A percentile compares a stretch with the other conserved stretches of the same genome.
Evolutionary conservation across 1,140 invertebrate genomes (phyloP).

Genomic region (Riptortus pedestris): DNA sequence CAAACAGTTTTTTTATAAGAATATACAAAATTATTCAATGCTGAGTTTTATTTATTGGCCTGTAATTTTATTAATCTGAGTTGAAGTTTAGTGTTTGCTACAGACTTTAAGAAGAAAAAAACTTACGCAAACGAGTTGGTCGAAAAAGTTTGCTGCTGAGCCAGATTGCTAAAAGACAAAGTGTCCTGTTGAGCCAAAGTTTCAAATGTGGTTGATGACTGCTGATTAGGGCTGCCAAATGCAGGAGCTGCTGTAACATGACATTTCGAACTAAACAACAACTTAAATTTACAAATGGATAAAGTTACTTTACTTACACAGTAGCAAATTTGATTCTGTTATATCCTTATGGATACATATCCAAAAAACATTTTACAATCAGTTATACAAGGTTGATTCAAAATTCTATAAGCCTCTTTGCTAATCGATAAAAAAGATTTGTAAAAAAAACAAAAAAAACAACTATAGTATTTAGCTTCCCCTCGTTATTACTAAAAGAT

Average conservation of each 20-base stretch:
- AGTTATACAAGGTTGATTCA: not conserved
- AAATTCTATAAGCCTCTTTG: not conserved
- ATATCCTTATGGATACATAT: not conserved
- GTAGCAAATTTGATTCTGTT: not conserved
- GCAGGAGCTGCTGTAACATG: not conserved
- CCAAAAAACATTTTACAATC: not conserved
- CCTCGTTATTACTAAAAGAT: too few relatives aligned
- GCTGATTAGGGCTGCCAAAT: slow-evolving; percentile 31
- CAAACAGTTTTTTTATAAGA: too few relatives aligned
- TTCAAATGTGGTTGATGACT: slow-evolving; percentile 44
- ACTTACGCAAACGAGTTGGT: not conserved
- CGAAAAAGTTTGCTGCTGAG: slow-evolving; percentile 37
- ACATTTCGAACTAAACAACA: not conserved
- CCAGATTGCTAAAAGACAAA: slow-evolving; percentile 46
- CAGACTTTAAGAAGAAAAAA: too few relatives aligned
- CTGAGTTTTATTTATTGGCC: too few relatives aligned
- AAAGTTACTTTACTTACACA: not conserved
- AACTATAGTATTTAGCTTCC: too few relatives aligned
- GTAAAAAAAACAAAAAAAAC: too few relatives aligned
- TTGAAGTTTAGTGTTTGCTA: too few relatives aligned
- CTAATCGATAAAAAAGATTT: too few relatives aligned
- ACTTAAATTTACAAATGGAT: not conserved
- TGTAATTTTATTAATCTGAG: too few relatives aligned
- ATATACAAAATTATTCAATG: too few relatives aligned
- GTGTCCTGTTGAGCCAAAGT: slow-evolving; percentile 44